phyloP scores from a whole-genome alignment of 2,888 invertebrate genomes.

The Lumbricus terrestris region DNA sequence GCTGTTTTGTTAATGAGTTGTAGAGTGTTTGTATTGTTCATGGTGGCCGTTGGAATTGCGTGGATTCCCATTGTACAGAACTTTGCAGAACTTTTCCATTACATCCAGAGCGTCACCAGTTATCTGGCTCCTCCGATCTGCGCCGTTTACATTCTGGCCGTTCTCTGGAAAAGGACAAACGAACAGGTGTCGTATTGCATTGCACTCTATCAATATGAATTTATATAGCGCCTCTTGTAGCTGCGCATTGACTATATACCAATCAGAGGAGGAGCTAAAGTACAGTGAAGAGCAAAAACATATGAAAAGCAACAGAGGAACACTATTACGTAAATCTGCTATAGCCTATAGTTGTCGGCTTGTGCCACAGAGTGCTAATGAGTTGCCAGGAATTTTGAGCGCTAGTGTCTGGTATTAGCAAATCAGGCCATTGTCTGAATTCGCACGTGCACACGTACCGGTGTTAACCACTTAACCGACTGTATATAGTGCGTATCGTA shows the following conservation, averaged over 20 bases:
- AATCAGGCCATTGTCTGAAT: not conserved
- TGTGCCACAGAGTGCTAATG: not conserved
- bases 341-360: too few species aligned
- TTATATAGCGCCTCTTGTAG: too few species aligned
- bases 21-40: constrained; percentile 53
- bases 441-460: not conserved
- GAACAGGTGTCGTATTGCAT: too few species aligned
- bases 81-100: constrained; percentile 63
- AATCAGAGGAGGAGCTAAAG: too few species aligned
- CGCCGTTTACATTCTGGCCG: constrained; percentile 62
- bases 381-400: not conserved
- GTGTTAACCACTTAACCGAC: not conserved
- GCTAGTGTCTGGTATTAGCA: not conserved
- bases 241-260: too few species aligned
- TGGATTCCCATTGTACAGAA: constrained; percentile 64
- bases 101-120: constrained; percentile 63
- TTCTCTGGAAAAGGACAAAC: constrained; percentile 62
- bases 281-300: not conserved
- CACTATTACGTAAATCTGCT: too few species aligned
- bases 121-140: constrained; percentile 64
- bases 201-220: too few species aligned
- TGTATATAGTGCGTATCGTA: not conserved
- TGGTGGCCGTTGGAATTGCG: constrained; percentile 51
- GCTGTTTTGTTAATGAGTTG: constrained; percentile 15
- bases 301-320: too few species aligned